Evolutionary conservation across 2,113 vertebrate genomes (phyloP).

Genomic region (Xiphophorus hellerii): DNA sequence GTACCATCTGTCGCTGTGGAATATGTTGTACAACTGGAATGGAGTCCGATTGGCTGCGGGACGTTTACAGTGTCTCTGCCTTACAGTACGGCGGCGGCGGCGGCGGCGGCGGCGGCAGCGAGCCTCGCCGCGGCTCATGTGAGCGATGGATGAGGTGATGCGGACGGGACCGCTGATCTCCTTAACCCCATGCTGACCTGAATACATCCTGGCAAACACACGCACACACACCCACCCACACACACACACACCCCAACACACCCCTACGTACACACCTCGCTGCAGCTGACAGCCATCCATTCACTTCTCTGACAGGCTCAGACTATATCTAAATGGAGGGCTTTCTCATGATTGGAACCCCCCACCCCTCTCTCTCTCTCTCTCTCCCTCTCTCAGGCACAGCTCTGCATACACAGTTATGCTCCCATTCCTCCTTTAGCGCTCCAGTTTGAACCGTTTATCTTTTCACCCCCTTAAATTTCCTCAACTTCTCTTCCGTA

Average conservation of each 20-base stretch:
- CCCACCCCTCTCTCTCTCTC: background rate
- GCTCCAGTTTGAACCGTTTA: background rate
- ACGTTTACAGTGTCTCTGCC: conserved; percentile 47
- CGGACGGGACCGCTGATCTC: conserved; percentile 61
- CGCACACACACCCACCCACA: conserved; percentile 21
- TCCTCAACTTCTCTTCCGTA: conserved; percentile 6
- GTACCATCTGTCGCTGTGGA: conserved; percentile 73
- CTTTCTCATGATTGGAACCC: conserved; percentile 56
- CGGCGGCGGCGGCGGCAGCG: conserved; percentile 35
- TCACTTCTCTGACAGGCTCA: conserved; percentile 59
- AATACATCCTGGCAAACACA: conserved; percentile 40
- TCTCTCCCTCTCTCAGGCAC: background rate
- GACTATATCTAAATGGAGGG: conserved; percentile 65
- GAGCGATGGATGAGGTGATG: conserved; percentile 76
- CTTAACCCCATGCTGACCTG: conserved; percentile 64
- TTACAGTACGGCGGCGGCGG: conserved; percentile 34
- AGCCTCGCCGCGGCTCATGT: conserved; percentile 61
- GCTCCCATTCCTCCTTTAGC: conserved; percentile 20
- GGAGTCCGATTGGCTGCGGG: conserved; percentile 56
- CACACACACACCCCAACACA: background rate
- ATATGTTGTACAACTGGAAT: conserved; percentile 62
- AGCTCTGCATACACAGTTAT: conserved; percentile 1
- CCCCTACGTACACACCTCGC: conserved; percentile 30
- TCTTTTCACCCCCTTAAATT: background rate
- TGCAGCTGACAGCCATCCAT: conserved; percentile 76